Evolutionary conservation across 1,140 invertebrate species (phyloP).

Genomic region (Acromyrmex charruanus): DNA sequence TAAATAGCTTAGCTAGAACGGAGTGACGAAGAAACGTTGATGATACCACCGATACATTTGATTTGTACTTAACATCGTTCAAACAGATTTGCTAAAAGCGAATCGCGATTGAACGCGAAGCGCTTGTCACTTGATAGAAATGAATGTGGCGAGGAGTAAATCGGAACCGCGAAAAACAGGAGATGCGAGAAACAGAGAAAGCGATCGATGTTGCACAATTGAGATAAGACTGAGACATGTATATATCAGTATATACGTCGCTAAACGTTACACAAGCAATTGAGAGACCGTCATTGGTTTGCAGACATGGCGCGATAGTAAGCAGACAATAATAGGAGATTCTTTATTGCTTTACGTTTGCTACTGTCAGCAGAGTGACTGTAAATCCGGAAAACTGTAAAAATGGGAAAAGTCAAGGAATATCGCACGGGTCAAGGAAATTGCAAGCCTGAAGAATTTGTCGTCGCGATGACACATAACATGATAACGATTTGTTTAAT

Average conservation of each 20-base stretch:
- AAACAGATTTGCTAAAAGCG: neutral
- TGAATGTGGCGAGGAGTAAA: neutral
- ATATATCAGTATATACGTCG: neutral
- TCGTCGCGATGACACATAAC: neutral
- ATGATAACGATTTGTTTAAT: conserved; percentile 3
- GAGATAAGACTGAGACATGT: conserved; percentile 31
- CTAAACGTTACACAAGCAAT: neutral
- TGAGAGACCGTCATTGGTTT: neutral
- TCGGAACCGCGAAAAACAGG: conserved; percentile 11
- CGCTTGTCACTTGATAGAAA: neutral
- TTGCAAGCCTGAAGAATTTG: neutral
- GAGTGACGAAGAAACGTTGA: neutral
- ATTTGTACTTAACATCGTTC: neutral
- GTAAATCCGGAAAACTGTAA: conserved; percentile 2
- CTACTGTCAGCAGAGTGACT: neutral
- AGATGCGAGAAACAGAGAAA: neutral
- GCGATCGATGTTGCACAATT: conserved; percentile 39
- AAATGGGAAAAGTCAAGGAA: neutral
- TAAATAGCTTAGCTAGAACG: neutral
- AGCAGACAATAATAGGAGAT: neutral
- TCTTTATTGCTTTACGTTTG: neutral
- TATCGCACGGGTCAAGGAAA: neutral
- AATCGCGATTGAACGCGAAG: neutral
- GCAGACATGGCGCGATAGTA: neutral
- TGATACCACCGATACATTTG: neutral